Evolutionary conservation across 2,797 vertebrate genomes (phyloP).

Genomic region (Mormyrops attenuatus): DNA sequence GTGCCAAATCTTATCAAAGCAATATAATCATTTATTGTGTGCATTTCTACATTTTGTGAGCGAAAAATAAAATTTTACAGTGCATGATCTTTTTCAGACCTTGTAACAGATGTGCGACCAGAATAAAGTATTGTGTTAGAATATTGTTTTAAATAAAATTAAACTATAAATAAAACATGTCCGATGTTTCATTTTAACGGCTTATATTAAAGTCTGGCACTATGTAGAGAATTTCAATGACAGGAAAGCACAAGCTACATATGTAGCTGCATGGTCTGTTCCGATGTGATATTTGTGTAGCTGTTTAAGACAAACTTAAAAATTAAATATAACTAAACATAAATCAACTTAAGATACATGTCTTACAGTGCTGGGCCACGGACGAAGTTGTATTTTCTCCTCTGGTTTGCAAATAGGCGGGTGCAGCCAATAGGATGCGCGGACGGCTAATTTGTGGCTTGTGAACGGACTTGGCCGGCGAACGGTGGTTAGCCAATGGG

Average conservation of each 20-base stretch:
- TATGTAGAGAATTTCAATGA: not conserved
- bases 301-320: not conserved
- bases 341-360: not conserved
- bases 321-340: not conserved
- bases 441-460: not conserved
- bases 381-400: not conserved
- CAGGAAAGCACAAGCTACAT: not conserved
- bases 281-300: not conserved
- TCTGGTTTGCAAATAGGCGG: not conserved
- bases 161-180: slow-evolving; percentile 37
- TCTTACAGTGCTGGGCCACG: not conserved
- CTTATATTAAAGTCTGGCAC: not conserved
- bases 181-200: not conserved
- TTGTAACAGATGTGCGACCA: slow-evolving; percentile 61
- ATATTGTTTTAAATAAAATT: slow-evolving; percentile 68
- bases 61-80: slow-evolving; percentile 50
- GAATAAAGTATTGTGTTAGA: slow-evolving; percentile 60
- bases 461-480: not conserved
- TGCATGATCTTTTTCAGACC: slow-evolving; percentile 40
- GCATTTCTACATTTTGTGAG: slow-evolving; percentile 49
- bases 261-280: not conserved
- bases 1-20: slow-evolving; percentile 68
- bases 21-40: slow-evolving; percentile 69
- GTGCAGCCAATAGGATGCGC: not conserved
- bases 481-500: not conserved